Evolutionary conservation across 2,888 invertebrate genomes (phyloP), one percentile per base, ranked within the genome.

Genomic region (Coecobrya sp.): DNA sequence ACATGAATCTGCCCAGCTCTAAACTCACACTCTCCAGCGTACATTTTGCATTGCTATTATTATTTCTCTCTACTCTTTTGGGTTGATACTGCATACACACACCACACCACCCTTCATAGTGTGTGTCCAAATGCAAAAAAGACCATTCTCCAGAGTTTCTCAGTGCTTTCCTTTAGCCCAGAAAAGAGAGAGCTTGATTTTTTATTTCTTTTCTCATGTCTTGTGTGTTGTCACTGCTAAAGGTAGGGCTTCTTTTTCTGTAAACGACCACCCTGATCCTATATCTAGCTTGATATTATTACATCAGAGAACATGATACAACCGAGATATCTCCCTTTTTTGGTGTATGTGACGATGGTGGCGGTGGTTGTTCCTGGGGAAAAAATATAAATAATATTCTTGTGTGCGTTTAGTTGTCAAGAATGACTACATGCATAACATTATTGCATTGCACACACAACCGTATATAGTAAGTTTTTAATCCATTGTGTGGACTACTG

Each of bases 211-310:
- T 76, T 76, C 49, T 25, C 76, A 42, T 76, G 45, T n/a, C 76
- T 76, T 45, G 73, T 49, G n/a, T 82, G 65, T 76, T 87, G 87
- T 87, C 87, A 87, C 87, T 79, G n/a, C n/a, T n/a, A n/a, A 76
- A 86, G 86, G 73, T 76, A 59, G 86, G 86, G 73, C 22, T 81
- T 52, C 55, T 30, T 19, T 55, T 25, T 42, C 7, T 36, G 36
- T 0, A 68, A 49, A 10, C 27, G 65, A 62, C 85, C 85, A 86
- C 85, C 85, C 85, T 45, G 68, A 68, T 86, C 49, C 55, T 19
- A 86, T 76, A 86, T 76, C 8, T 76, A 22, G 76, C 10, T 76
- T 49, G 49, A 22, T 76, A 76, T 76, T 76, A 76, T 76, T 76
- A 10, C 76, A 76, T 76, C 36, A 68, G 70, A n/a, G 70, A 86